Percentiles rank a stretch among this genome's conserved stretches.
These are phyloP conservation scores for Echinops telfairi DNA, from an alignment of 2,113 vertebrate genomes.

Conservation along the genomic window DNA sequence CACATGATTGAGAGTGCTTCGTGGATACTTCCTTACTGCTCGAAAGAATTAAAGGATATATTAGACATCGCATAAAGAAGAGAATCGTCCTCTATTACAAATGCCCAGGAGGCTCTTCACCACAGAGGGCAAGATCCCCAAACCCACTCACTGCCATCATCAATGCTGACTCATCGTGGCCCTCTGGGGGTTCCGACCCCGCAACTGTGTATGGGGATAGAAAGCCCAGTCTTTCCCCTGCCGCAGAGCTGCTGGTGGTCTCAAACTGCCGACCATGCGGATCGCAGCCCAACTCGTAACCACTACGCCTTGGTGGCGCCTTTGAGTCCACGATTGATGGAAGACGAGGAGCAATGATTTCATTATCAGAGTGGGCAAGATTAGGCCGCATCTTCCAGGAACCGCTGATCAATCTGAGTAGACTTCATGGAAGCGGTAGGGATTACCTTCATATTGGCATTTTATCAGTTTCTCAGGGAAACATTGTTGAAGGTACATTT, in stretches of 20 bases:
- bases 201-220: too few relatives aligned
- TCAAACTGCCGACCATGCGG: too few relatives aligned
- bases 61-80: neutral
- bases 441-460: neutral
- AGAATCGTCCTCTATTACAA: constrained; percentile 27
- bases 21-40: neutral
- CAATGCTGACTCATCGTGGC: too few relatives aligned
- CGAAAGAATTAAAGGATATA: neutral
- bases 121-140: neutral
- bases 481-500: neutral
- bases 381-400: neutral
- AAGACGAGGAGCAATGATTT: neutral
- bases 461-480: constrained; percentile 26
- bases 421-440: neutral
- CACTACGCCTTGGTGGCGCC: too few relatives aligned
- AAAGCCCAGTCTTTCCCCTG: too few relatives aligned
- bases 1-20: neutral
- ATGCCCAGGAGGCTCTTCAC: neutral
- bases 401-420: neutral
- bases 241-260: too few relatives aligned
- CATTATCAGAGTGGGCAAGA: neutral
- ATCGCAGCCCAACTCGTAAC: too few relatives aligned
- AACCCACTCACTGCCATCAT: too few relatives aligned
- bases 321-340: neutral
- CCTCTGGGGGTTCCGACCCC: too few relatives aligned